phyloP scores from a whole-genome alignment of 2,797 vertebrate genomes.

The Rhinella marina region DNA sequence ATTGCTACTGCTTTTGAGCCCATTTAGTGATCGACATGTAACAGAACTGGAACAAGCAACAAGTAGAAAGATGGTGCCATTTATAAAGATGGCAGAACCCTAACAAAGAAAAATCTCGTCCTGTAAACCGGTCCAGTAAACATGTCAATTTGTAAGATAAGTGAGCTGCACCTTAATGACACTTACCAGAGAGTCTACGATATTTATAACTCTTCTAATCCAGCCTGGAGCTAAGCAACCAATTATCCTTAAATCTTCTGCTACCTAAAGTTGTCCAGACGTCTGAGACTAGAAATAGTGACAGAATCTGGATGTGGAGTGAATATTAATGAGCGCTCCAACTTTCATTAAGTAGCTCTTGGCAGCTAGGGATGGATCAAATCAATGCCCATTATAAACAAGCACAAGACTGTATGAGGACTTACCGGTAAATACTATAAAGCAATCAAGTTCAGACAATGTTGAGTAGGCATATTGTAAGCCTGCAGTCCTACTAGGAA shows the following conservation, averaged over 20 bases:
- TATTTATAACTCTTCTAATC: constrained; percentile 34
- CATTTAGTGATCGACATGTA: not conserved
- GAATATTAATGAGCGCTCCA: constrained; percentile 35
- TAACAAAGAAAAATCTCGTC: constrained; percentile 14
- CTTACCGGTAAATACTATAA: not conserved
- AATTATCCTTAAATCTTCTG: constrained; percentile 32
- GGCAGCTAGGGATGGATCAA: not conserved
- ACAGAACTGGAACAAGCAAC: not conserved
- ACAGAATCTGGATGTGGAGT: not conserved
- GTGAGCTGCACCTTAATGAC: not conserved
- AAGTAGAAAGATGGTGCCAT: not conserved
- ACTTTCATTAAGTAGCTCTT: constrained; percentile 33
- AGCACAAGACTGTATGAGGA: constrained; percentile 6
- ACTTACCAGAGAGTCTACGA: not conserved
- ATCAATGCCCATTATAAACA: constrained; percentile 36
- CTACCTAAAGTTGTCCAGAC: constrained; percentile 10
- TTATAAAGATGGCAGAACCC: not conserved
- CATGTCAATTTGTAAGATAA: constrained; percentile 42
- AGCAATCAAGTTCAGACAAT: not conserved
- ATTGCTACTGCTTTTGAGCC: not conserved
- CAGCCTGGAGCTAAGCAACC: constrained; percentile 10
- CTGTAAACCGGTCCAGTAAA: not conserved
- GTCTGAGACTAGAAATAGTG: constrained; percentile 2
- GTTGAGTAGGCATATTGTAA: too few species aligned
- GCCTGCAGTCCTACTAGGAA: too few species aligned